Evolutionary conservation across 2,888 invertebrate species (phyloP), one percentile per base, ranked within the genome.

Genomic region (Capitulum mitella): DNA sequence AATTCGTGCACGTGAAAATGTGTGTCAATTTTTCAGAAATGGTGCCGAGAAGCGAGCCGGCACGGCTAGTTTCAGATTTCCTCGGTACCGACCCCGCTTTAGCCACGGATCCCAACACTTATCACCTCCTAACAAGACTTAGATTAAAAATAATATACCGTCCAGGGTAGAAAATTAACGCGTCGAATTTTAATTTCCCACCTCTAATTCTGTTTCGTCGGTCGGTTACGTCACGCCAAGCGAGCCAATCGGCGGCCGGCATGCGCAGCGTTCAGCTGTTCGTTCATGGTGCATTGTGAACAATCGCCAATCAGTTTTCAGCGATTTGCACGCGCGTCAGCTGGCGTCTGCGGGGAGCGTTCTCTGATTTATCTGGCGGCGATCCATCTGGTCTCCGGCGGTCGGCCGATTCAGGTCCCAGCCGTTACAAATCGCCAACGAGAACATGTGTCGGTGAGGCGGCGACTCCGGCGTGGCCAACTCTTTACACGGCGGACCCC

Each of bases 141-240:
- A 64, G 64, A 64, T 64, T 64, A 64, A 64, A 64, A 64, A 64
- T 64, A 64, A 64, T 64, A 64, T 64, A 64, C 64, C 64, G 32
- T 64, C 64, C 64, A 64, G 64, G 37, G 64, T 64, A 64, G 64
- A 64, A 64, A 64, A 64, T 64, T 64, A 64, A 64, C 64, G 64
- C 64, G 64, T 64, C 64, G 64, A 64, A 64, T 64, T 64, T 64
- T 64, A 64, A 64, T 64, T 64, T 64, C 64, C 64, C 64, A 64
- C 64, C 64, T 64, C 64, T 64, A 64, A 64, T 64, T 64, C 64
- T 64, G 64, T 34, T 37, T 37, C 64, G 64, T 64, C 64, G 64
- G 34, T 16, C 64, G 64, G 37, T n/a, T 64, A 64, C 64, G 64
- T 64, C 64, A 64, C 64, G 64, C 19, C 32, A 19, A 16, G 64